Evolutionary conservation across 2,113 vertebrate genomes (phyloP).

Genomic region (Cairina moschata): DNA sequence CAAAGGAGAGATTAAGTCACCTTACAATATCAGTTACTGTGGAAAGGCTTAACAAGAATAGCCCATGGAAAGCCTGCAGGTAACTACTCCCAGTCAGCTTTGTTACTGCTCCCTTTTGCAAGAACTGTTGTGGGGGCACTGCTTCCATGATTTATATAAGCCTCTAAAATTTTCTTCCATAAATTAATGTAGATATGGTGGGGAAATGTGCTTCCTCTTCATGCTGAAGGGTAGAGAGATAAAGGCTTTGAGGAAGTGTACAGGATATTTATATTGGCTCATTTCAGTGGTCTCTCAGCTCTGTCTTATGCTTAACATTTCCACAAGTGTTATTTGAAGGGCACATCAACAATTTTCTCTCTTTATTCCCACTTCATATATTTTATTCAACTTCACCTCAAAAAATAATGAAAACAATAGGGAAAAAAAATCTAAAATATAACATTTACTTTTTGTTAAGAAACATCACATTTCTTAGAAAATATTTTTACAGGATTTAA

Average conservation of each 20-base stretch:
- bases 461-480: background rate
- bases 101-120: background rate
- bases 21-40: constrained; percentile 6
- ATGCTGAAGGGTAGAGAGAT: background rate
- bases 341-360: background rate
- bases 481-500: background rate
- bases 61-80: background rate
- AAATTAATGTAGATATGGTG: background rate
- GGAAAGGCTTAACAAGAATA: constrained; percentile 5
- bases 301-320: background rate
- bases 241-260: background rate
- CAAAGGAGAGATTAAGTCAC: constrained; percentile 32
- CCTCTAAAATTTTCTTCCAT: constrained; percentile 21
- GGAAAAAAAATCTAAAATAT: background rate
- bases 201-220: background rate
- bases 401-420: background rate
- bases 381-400: background rate
- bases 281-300: background rate
- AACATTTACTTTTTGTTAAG: background rate
- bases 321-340: background rate
- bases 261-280: constrained; percentile 31
- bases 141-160: background rate
- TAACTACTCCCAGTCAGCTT: background rate
- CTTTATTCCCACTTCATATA: background rate
- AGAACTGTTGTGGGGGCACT: background rate